phyloP scores from a whole-genome alignment of 2,113 vertebrate species.

The Pterocles orientalis region DNA sequence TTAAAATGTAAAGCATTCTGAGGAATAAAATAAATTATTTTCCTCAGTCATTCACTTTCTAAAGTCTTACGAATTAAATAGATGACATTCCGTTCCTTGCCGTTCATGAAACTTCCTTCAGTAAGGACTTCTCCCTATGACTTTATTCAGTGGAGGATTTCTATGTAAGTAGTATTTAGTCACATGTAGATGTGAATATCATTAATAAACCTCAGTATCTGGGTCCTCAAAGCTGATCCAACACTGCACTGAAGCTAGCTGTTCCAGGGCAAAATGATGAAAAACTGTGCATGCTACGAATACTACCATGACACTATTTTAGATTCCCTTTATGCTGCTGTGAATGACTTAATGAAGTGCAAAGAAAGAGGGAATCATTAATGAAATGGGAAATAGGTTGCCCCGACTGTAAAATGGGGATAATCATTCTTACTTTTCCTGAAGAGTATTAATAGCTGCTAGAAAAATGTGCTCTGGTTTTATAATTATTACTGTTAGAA shows the following conservation, averaged over 20 bases:
- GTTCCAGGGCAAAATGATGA: not conserved
- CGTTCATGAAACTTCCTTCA: not conserved
- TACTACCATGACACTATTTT: not conserved
- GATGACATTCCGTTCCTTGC: not conserved
- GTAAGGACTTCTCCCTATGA: not conserved
- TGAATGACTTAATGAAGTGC: conserved; percentile 42
- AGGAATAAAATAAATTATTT: not conserved
- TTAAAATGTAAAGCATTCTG: not conserved
- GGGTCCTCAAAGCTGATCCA: not conserved
- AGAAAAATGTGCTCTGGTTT: conserved; percentile 37
- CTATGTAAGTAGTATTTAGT: not conserved
- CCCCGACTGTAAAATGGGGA: conserved; percentile 44
- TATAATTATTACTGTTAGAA: conserved; percentile 45
- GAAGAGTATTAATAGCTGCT: conserved; percentile 34
- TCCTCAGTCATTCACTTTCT: not conserved
- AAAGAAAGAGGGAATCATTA: conserved; percentile 28
- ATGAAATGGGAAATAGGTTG: conserved; percentile 27
- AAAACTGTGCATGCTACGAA: not conserved
- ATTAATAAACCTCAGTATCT: not conserved
- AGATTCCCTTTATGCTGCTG: conserved; percentile 5
- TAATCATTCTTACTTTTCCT: conserved; percentile 55
- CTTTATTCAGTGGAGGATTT: not conserved
- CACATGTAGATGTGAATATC: not conserved
- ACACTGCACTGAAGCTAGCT: not conserved
- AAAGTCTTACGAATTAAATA: not conserved